Evolutionary conservation across 2,797 vertebrate genomes (phyloP).

Genomic region (Phoeniculus purpureus): DNA sequence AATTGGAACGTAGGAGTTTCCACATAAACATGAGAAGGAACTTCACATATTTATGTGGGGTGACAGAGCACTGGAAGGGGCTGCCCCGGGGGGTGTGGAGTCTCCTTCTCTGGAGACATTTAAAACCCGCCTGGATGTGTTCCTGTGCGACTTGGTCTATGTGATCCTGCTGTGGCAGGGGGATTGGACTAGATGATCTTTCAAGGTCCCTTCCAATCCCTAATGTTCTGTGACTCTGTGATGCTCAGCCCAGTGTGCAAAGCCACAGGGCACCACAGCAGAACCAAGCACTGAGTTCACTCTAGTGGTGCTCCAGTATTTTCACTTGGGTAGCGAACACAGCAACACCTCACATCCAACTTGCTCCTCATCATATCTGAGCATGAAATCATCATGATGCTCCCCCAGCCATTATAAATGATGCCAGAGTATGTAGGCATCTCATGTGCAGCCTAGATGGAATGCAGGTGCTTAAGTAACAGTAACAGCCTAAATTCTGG

Average conservation of each 20-base stretch:
- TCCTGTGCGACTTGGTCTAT: no score
- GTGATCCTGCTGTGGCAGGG: no score
- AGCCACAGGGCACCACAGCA: background rate
- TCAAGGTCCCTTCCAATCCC: no score
- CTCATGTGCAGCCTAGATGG: background rate
- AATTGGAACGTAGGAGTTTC: no score
- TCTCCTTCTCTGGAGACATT: no score
- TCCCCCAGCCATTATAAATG: background rate
- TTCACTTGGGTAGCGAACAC: background rate
- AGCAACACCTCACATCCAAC: background rate
- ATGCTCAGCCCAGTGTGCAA: accelerated
- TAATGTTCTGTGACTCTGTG: no score
- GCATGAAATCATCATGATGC: background rate
- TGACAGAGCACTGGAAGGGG: no score
- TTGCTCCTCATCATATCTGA: background rate
- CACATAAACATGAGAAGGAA: no score
- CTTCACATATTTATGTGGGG: no score
- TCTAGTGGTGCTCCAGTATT: background rate
- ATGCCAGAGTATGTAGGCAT: background rate
- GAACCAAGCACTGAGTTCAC: background rate
- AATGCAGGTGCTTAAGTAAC: background rate
- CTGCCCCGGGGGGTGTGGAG: no score
- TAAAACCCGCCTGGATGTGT: no score
- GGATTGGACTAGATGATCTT: no score
- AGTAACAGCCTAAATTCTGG: background rate